phyloP scores from a whole-genome alignment of 1,140 invertebrate genomes.

The Lamellibrachia luymesi region DNA sequence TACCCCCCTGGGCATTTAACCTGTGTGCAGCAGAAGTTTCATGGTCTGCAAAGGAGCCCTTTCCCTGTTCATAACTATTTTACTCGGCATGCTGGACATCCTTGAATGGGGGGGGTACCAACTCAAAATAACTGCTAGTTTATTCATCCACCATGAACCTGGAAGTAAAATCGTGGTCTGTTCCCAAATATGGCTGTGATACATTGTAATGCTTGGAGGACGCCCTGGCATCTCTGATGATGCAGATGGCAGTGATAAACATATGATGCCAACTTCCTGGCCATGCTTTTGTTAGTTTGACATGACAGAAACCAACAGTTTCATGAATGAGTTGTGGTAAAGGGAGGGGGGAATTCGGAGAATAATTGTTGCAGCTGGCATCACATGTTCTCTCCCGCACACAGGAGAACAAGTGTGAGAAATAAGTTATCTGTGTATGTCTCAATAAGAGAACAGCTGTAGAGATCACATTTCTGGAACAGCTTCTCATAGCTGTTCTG shows the following conservation, averaged over 20 bases:
- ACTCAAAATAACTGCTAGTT: too few species aligned
- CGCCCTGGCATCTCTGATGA: too few species aligned
- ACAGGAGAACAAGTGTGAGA: not conserved
- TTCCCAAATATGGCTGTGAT: too few species aligned
- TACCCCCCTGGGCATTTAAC: too few species aligned
- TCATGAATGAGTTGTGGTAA: not conserved
- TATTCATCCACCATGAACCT: too few species aligned
- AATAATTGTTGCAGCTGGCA: not conserved
- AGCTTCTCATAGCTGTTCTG: not conserved
- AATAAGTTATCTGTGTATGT: not conserved
- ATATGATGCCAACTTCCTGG: not conserved
- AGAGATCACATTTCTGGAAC: not conserved
- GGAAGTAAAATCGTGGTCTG: too few species aligned
- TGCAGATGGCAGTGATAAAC: not conserved
- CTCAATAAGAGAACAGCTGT: not conserved
- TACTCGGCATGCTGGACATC: too few species aligned
- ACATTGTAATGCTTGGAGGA: too few species aligned
- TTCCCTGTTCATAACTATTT: too few species aligned
- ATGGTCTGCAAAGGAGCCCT: too few species aligned
- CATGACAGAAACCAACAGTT: not conserved
- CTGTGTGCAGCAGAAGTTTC: too few species aligned
- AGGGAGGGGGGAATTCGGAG: not conserved
- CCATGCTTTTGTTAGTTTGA: not conserved
- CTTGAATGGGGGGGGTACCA: too few species aligned
- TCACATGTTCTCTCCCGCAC: not conserved